phyloP scores from a whole-genome alignment of 30 jellyfish, hydroid and myxozoan species.

The Sanderia malayensis region DNA sequence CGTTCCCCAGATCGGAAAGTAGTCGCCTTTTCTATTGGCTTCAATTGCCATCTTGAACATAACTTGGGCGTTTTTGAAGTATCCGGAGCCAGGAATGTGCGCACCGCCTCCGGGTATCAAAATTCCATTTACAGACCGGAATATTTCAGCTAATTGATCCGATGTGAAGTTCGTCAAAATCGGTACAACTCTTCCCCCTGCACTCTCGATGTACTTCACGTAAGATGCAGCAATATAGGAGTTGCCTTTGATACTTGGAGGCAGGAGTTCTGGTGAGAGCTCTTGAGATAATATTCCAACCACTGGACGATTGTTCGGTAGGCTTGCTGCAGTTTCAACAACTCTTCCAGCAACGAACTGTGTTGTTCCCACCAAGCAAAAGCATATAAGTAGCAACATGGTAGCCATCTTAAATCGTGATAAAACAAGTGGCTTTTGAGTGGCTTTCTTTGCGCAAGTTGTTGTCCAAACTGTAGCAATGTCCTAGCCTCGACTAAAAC shows the following conservation, averaged over 20 bases:
- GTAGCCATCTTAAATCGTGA: too few relatives aligned
- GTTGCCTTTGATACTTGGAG: constrained; percentile 51
- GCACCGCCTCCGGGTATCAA: constrained; percentile 79
- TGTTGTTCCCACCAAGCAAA: too few relatives aligned
- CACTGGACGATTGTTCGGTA: constrained; percentile 43
- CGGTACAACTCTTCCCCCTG: constrained; percentile 87
- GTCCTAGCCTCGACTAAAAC: too few relatives aligned
- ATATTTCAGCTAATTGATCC: constrained; percentile 20
- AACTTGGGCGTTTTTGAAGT: constrained; percentile 36
- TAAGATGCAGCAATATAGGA: constrained; percentile 84
- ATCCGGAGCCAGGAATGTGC: constrained; percentile 46
- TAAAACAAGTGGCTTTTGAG: too few relatives aligned
- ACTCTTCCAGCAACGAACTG: too few relatives aligned
- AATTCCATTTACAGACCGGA: constrained; percentile 63
- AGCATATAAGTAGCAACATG: too few relatives aligned
- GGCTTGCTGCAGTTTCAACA: too few relatives aligned
- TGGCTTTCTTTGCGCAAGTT: too few relatives aligned
- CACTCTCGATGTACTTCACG: constrained; percentile 58
- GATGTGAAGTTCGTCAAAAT: constrained; percentile 41
- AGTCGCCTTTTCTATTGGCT: constrained; percentile 54
- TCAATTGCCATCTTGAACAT: constrained; percentile 47
- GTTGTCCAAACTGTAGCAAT: too few relatives aligned
- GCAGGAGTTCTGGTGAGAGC: constrained; percentile 29
- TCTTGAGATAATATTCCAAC: constrained; percentile 72
- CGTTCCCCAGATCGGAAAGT: constrained; percentile 74